Base-by-base conservation (phyloP, 2,797 vertebrate genomes). In the Takifugu ocellatus region DNA sequence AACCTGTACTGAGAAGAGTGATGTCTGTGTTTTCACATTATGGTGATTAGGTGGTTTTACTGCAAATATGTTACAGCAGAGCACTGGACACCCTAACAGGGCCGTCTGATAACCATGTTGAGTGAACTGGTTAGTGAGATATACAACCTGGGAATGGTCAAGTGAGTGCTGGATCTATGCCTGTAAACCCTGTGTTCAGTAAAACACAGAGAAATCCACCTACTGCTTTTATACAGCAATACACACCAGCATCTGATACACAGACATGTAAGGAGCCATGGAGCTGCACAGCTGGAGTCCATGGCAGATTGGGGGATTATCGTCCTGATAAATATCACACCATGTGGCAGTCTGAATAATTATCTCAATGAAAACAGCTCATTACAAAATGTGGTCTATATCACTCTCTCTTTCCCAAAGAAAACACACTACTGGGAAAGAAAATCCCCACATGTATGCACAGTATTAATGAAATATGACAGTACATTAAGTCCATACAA, bases 351-450 rank as follows among this genome's bases (percentile, higher is more conserved):
- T 79, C 77, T 87, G 83, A 89, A 83, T 87, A 84, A 89, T 86
- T 86, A 84, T 81, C 87, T 88, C 71, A 85, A 56, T 86, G 87
- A 88, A 87, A 89, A 83, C 68, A 69, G 81, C 63, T 82, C 74
- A 81, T 85, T 86, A 83, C 66, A 85, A 83, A 72, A 74, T 74
- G 63, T 59, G 61, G 33, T 62, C 58, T 61, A 49, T 59, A 51
- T 50, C 24, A 43, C 42, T 16, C 54, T 21, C 39, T 53, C 52
- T 42, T 7, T 56, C 67, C 59, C 53, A 76, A 72, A 57, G 75
- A 82, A 66, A 74, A 76, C 72, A 73, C 61, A 65, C 74, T 63
- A 76, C 72, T 49, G 68, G 70, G 58, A 75, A 64, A 77, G 52
- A 63, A 75, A 72, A 67, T 58, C 14, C 27, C 47, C 51, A 62